Evolutionary conservation across 53 echinoderm and acorn worm genomes (phyloP).

Genomic region (Glandiceps talaboti): DNA sequence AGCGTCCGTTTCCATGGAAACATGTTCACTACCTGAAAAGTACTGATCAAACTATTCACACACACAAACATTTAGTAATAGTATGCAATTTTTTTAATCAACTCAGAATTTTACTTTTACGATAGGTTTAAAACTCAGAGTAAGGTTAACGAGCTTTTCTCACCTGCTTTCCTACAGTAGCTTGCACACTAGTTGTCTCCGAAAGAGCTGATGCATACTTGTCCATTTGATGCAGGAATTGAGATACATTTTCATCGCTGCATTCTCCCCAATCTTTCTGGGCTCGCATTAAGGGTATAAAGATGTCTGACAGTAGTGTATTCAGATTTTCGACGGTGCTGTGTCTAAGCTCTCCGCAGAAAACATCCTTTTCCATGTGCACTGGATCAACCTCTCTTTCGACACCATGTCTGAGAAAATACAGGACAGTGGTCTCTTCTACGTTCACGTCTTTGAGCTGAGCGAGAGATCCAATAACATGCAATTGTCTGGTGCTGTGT

Average conservation of each 20-base stretch:
- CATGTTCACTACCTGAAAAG: no score
- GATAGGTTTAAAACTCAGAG: no score
- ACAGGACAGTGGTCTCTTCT: slow-evolving; percentile 92
- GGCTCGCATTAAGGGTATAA: slow-evolving; percentile 69
- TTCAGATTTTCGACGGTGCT: slow-evolving; percentile 89
- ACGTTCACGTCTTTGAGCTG: slow-evolving; percentile 87
- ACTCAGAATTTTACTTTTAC: no score
- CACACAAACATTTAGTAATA: not conserved
- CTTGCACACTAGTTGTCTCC: slow-evolving; percentile 79
- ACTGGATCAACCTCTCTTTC: slow-evolving; percentile 80
- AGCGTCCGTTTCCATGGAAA: no score
- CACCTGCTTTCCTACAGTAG: slow-evolving; percentile 87
- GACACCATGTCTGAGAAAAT: slow-evolving; percentile 81
- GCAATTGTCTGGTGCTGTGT: slow-evolving; percentile 90
- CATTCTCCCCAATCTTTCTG: slow-evolving; percentile 95
- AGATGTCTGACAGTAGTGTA: slow-evolving; percentile 83
- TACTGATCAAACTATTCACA: not conserved
- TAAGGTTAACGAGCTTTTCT: no score
- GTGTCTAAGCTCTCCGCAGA: slow-evolving; percentile 91
- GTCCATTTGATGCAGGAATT: slow-evolving; percentile 70
- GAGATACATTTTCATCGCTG: slow-evolving; percentile 74
- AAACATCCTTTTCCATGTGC: slow-evolving; percentile 98
- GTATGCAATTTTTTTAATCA: no score
- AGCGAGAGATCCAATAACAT: slow-evolving; percentile 80
- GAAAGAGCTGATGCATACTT: slow-evolving; percentile 68